A percentile compares a stretch with the other conserved stretches of the same genome.
Evolutionary conservation across 2,888 invertebrate species (phyloP).

Genomic region (Drosophila nr. medialis): DNA sequence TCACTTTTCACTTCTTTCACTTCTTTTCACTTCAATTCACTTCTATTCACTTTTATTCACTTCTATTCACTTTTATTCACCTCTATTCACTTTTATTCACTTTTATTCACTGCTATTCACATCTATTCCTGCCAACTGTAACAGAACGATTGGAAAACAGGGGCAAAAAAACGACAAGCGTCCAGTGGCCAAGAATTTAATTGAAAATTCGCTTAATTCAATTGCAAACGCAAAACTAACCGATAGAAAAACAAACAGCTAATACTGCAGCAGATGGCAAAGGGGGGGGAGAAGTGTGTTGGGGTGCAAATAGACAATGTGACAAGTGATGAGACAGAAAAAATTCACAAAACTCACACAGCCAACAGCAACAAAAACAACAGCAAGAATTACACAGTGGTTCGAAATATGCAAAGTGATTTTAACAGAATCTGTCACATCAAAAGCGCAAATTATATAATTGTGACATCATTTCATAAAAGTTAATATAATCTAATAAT

Average conservation of each 20-base stretch:
- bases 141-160: background rate
- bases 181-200: constrained; percentile 56
- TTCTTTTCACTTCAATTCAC: background rate
- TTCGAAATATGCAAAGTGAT: background rate
- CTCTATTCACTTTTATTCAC: background rate
- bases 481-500: background rate
- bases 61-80: background rate
- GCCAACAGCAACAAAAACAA: constrained; percentile 33
- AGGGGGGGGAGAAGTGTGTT: too few relatives aligned
- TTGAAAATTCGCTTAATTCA: constrained; percentile 56
- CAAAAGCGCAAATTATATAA: background rate
- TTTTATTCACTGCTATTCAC: constrained; percentile 21
- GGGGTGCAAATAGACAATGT: constrained; percentile 40
- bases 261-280: background rate
- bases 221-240: constrained; percentile 55
- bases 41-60: background rate
- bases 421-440: background rate
- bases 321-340: constrained; percentile 56
- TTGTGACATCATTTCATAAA: background rate
- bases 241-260: constrained; percentile 36
- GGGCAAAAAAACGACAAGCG: background rate
- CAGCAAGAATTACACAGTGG: constrained; percentile 38
- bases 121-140: constrained; percentile 2
- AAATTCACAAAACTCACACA: constrained; percentile 59
- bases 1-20: background rate